Evolutionary conservation across 2,888 invertebrate species (phyloP), one percentile per base, ranked within the genome.

Genomic region (Caenorhabditis panamensis): DNA sequence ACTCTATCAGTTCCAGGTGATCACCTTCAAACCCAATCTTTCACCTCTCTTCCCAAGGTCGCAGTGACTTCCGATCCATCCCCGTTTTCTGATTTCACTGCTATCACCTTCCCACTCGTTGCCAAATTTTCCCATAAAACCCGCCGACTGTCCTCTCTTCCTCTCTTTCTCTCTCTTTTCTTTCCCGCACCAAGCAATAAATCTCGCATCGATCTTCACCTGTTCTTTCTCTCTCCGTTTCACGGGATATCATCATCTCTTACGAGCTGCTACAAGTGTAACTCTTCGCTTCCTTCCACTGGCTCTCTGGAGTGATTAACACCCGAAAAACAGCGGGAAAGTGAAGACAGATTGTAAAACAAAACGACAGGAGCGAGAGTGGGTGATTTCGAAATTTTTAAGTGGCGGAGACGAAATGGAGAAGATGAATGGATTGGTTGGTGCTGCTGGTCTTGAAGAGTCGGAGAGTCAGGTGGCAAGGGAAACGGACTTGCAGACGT

Each of bases 251-350:
- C 49, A 6, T 49, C 26, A 8, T 53, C 53, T 22, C 24, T 64
- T 64, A 73, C 64, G 64, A 73, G 73, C 73, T 58, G 73, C 73
- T 64, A 73, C 64, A 64, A 73, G 73, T 73, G 73, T 73, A 73
- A 64, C 62, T 26, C 26, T 56, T 31, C n/a, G 26, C 51, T 53
- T 11, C 16, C 16, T 64, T 49, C 51, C 31, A 16, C 37, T 22
- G 36, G 9, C 37, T 26, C 51, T 36, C 26, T 26, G 11, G 47
- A 61, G 71, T 62, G 71, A 71, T 61, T 62, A 62, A 62, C 64
- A 66, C 53, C 31, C 37, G 49, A 72, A 59, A 59, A 18, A 22
- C 26, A 22, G 53, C 6, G 26, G 22, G 2, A 22, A 64, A 73
- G 63, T 73, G 73, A 64, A 58, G 63, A 61, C 28, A 37, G 64